Conservation (phyloP, 37 sponge, comb jelly and placozoan species). For the Cliona cf. orientalis region DNA sequence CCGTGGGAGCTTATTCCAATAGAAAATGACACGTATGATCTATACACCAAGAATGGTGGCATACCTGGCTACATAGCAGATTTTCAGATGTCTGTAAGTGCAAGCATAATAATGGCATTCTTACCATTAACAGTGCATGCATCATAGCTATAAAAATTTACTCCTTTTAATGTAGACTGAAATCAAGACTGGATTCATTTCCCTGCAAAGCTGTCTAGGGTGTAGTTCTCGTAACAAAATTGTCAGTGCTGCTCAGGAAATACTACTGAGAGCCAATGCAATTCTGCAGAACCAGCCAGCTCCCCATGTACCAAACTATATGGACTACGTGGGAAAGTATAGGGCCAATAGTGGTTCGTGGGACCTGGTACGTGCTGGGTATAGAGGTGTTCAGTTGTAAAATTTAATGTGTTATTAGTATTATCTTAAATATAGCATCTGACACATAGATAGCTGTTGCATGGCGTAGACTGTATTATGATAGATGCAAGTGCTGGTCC, state of each 20-base stretch:
- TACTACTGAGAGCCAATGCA: constrained; percentile 29
- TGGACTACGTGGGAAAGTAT: constrained; percentile 58
- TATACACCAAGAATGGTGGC: constrained; percentile 61
- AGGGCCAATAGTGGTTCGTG: neutral
- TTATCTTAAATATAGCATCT: no score
- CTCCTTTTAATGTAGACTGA: constrained; percentile 31
- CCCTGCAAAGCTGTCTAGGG: constrained; percentile 64
- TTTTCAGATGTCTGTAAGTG: constrained; percentile 57
- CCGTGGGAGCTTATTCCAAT: constrained; percentile 76
- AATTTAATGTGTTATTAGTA: no score
- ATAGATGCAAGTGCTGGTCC: no score
- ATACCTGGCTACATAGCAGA: constrained; percentile 74
- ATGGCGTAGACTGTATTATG: no score
- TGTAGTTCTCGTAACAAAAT: constrained; percentile 24
- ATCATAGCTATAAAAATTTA: no score
- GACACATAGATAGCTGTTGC: no score
- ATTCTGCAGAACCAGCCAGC: constrained; percentile 27
- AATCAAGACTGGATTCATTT: constrained; percentile 66
- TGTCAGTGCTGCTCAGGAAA: constrained; percentile 4
- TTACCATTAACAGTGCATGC: no score
- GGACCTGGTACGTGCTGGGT: no score
- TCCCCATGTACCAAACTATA: constrained; percentile 22
- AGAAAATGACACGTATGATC: constrained; percentile 51
- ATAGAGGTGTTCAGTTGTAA: no score
- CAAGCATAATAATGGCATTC: no score